Conservation (phyloP, 2,113 vertebrate species). For the Sylvietta virens region DNA sequence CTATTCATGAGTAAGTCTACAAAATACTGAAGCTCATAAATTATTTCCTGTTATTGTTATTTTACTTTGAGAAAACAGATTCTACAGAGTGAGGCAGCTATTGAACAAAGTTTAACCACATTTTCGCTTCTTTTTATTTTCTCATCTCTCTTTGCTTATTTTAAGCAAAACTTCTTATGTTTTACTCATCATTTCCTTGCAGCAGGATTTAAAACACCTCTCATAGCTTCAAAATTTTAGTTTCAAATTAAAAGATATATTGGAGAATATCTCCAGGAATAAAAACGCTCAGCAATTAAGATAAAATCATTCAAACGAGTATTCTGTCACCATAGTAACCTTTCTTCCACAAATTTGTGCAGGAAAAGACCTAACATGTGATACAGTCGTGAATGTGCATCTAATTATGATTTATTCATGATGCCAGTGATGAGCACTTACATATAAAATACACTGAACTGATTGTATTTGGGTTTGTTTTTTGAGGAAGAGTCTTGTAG, state of each 20-base stretch:
- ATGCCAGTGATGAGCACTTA: neutral
- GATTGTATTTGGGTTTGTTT: neutral
- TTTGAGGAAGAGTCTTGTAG: neutral
- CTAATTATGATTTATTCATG: neutral
- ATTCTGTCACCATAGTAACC: conserved; percentile 46
- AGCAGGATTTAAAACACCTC: neutral
- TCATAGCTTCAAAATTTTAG: neutral
- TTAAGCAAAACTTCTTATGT: neutral
- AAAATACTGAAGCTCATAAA: neutral
- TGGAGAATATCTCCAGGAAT: neutral
- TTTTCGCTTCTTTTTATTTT: neutral
- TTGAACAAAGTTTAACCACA: neutral
- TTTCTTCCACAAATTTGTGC: neutral
- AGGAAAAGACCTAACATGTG: neutral
- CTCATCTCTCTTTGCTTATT: neutral
- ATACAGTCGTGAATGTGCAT: neutral
- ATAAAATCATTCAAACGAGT: neutral
- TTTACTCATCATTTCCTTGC: neutral
- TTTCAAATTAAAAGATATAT: neutral
- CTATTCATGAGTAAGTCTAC: neutral
- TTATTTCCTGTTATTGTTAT: neutral
- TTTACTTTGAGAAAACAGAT: neutral
- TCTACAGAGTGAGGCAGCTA: neutral
- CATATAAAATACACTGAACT: neutral
- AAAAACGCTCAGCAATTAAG: neutral